These are phyloP conservation scores for Sympetrum striolatum DNA, from an alignment of 2,888 invertebrate species.

Conservation along the genomic window DNA sequence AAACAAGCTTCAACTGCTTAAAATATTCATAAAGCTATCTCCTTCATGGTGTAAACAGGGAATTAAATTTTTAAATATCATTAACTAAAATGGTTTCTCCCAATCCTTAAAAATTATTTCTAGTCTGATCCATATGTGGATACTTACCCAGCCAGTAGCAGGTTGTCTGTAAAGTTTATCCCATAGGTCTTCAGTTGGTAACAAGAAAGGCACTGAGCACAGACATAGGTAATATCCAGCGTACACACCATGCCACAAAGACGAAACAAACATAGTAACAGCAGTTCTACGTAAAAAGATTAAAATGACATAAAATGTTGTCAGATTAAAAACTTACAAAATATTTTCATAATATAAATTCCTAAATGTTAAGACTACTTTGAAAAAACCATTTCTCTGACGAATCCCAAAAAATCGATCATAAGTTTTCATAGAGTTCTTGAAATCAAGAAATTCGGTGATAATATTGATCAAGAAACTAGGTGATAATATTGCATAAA, in stretches of 20 bases:
- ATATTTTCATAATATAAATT: not conserved
- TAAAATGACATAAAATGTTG: not conserved
- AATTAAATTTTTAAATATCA: not conserved
- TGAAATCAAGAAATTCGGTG: too few relatives aligned
- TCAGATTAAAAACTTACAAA: not conserved
- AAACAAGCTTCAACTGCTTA: too few relatives aligned
- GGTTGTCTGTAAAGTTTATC: slow-evolving; percentile 70
- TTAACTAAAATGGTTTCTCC: not conserved
- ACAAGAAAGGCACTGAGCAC: slow-evolving; percentile 84
- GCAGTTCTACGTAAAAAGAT: slow-evolving; percentile 63
- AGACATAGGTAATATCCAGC: slow-evolving; percentile 94
- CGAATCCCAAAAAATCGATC: too few relatives aligned
- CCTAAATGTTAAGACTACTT: too few relatives aligned
- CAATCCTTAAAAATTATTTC: too few relatives aligned
- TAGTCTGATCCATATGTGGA: not conserved
- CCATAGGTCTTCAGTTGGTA: slow-evolving; percentile 86
- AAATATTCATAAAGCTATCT: too few relatives aligned
- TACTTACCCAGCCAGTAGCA: slow-evolving; percentile 67
- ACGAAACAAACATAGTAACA: slow-evolving; percentile 84
- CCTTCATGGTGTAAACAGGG: not conserved
- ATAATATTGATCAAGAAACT: too few relatives aligned
- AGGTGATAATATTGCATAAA: too few relatives aligned
- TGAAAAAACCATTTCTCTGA: too few relatives aligned
- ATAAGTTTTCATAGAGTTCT: too few relatives aligned
- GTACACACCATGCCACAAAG: slow-evolving; percentile 95